Evolutionary conservation across 1,140 invertebrate genomes (phyloP), one percentile per base, ranked within the genome.

Genomic region (Mizuhopecten yessoensis): DNA sequence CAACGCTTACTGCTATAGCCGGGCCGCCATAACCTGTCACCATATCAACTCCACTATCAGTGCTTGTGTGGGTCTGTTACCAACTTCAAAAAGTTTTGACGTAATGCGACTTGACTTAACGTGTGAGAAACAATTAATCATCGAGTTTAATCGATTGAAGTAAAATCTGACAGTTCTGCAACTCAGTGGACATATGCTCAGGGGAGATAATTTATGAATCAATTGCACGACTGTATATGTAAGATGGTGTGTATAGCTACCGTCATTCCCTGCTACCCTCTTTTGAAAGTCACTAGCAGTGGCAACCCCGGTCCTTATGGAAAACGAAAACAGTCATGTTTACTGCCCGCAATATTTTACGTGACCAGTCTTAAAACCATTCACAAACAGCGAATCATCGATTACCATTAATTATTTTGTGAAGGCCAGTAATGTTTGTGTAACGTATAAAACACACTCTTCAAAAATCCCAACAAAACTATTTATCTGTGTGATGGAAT

Each of bases 61-160:
- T 75, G 17, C 57, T 75, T 75, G 0, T 75, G 57, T 75, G 57
- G 1, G 57, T 75, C n/a, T 29, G 57, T 5, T 75, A n/a, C 57
- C 57, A 75, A 75, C 57, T 75, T 75, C 57, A 75, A 75, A 75
- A 29, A 75, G 23, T 75, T n/a, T 75, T 75, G 57, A 75, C 57
- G 57, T 75, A 75, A 75, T 75, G 57, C 57, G 57, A 75, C 57
- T 75, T 75, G 57, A 75, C 57, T 75, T 75, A 75, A 75, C 57
- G 57, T 75, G 57, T 75, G 57, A 75, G 57, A 75, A 29, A 75
- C n/a, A 75, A 23, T 75, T 29, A 75, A 75, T 75, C 57, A 75
- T 75, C 5, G n/a, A 75, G n/a, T 23, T 29, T 29, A 75, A 75
- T 75, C 57, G 57, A 75, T 75, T 75, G 57, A 29, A 75, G 57